These are phyloP conservation scores for Prochilodus magdalenae DNA, from an alignment of 2,113 vertebrate species.

Conservation along the genomic window DNA sequence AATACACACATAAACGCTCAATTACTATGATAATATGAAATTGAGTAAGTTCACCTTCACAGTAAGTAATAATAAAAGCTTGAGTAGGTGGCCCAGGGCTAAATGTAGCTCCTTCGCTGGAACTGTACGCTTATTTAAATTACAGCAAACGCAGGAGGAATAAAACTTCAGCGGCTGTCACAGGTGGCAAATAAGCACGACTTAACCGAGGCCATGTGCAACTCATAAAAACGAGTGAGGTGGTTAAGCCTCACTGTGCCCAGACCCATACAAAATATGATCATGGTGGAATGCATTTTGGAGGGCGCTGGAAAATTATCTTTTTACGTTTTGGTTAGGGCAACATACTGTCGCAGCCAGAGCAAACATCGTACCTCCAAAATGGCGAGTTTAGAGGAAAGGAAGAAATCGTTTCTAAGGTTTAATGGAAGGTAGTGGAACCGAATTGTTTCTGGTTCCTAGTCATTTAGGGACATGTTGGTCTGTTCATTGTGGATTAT, in stretches of 20 bases:
- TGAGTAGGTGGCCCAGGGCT: slow-evolving; percentile 45
- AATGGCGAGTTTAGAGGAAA: no score
- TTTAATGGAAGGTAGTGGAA: no score
- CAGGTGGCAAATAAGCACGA: slow-evolving; percentile 29
- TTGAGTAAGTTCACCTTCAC: slow-evolving; percentile 57
- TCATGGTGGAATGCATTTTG: slow-evolving; percentile 1
- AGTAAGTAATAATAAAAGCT: slow-evolving; percentile 56
- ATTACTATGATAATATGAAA: slow-evolving; percentile 60
- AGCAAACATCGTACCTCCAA: no score
- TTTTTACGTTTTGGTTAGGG: no score
- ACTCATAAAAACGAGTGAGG: not conserved
- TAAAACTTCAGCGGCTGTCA: slow-evolving; percentile 36
- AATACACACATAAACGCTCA: slow-evolving; percentile 52
- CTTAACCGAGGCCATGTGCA: not conserved
- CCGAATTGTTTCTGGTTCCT: no score
- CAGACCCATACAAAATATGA: slow-evolving; percentile 6
- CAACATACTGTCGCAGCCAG: no score
- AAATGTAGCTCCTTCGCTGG: slow-evolving; percentile 22
- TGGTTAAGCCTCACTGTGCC: not conserved
- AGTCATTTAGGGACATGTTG: no score
- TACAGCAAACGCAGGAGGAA: slow-evolving; percentile 29
- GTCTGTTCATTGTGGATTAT: no score
- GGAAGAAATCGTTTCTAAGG: no score
- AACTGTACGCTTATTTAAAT: slow-evolving; percentile 56
- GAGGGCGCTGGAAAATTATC: no score